These are phyloP conservation scores for Pachycephus smyrnensis DNA, from an alignment of 2,888 invertebrate species.

Conservation along the genomic window DNA sequence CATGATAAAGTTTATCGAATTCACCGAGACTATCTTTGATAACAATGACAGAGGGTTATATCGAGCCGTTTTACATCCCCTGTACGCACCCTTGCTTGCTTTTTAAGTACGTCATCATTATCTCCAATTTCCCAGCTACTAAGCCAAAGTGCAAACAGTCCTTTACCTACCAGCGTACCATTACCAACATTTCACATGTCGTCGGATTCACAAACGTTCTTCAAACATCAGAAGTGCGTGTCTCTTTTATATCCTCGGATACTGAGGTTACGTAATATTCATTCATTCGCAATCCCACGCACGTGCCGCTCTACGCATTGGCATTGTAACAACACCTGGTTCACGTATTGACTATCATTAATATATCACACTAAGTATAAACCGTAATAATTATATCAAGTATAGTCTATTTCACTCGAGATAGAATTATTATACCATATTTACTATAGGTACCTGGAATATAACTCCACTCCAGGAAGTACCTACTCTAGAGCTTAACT, in stretches of 20 bases:
- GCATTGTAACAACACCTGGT: not conserved
- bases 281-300: slow-evolving; percentile 13
- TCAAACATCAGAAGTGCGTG: slow-evolving; percentile 6
- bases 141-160: slow-evolving; percentile 7
- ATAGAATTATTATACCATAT: not conserved
- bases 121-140: slow-evolving; percentile 4
- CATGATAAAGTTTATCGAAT: not conserved
- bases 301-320: slow-evolving; percentile 19
- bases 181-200: not conserved
- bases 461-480: not conserved
- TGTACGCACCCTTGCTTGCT: not conserved
- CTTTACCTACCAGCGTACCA: not conserved
- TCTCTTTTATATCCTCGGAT: not conserved
- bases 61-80: not conserved
- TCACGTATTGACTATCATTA: not conserved
- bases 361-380: not conserved
- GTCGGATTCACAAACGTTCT: slow-evolving; percentile 3
- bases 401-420: not conserved
- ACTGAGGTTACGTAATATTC: not conserved
- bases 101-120: slow-evolving; percentile 3
- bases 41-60: not conserved
- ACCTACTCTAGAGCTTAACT: not conserved
- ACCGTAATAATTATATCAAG: not conserved
- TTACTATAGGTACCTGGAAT: not conserved
- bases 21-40: not conserved